phyloP scores from a whole-genome alignment of 92 coral and sea anemone species.

The Pocillopora grandis region DNA sequence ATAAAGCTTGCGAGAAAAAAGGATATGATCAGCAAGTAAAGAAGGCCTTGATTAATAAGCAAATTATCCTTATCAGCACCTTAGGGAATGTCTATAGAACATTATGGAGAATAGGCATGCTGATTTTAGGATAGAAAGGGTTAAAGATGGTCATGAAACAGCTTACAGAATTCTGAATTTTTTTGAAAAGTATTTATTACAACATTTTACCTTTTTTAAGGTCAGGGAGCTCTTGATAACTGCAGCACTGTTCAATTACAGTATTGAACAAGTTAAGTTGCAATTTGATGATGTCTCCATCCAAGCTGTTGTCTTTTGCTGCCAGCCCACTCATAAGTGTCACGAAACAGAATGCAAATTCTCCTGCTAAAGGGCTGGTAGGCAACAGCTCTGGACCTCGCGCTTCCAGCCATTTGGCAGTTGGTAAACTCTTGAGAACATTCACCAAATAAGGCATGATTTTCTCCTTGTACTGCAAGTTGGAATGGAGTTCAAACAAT shows the following conservation, averaged over 20 bases:
- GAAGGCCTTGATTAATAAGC: too few relatives aligned
- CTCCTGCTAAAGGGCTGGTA: slow-evolving; percentile 84
- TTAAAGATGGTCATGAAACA: too few relatives aligned
- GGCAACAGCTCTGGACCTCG: slow-evolving; percentile 49
- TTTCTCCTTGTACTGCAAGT: slow-evolving; percentile 81
- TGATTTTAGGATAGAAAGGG: too few relatives aligned
- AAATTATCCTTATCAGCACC: too few relatives aligned
- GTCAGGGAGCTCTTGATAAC: slow-evolving; percentile 63
- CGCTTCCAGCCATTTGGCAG: slow-evolving; percentile 82
- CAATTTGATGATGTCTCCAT: slow-evolving; percentile 60
- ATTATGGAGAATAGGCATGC: too few relatives aligned
- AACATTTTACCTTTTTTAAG: slow-evolving; percentile 74
- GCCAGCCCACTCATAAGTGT: slow-evolving; percentile 82
- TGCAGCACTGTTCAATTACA: slow-evolving; percentile 72
- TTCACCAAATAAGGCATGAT: slow-evolving; percentile 89
- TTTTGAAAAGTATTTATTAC: background rate
- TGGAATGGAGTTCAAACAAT: slow-evolving; percentile 77
- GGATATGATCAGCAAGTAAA: too few relatives aligned
- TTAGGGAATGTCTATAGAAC: too few relatives aligned
- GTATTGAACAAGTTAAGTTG: slow-evolving; percentile 70
- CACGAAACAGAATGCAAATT: slow-evolving; percentile 89
- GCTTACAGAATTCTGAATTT: too few relatives aligned
- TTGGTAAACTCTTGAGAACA: slow-evolving; percentile 78
- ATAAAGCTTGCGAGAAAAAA: too few relatives aligned
- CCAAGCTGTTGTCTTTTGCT: slow-evolving; percentile 64